Evolutionary conservation across 2,888 invertebrate species (phyloP), one percentile per base, ranked within the genome.

Genomic region (Lasioglossum zephyrum): DNA sequence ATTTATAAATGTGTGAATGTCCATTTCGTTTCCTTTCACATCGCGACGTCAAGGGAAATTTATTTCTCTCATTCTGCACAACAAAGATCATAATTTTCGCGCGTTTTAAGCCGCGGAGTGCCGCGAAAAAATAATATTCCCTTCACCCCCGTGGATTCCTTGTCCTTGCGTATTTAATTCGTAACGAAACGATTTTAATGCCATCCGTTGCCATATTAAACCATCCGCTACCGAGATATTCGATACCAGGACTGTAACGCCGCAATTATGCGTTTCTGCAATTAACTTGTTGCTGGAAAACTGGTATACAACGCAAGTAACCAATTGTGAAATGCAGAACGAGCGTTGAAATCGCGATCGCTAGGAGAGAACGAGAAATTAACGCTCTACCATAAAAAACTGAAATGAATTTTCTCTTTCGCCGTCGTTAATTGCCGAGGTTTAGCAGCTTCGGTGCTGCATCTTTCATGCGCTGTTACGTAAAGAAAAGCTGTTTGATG

Each of bases 61-160:
- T 86, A 88, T 88, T 81, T 69, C 79, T 26, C 79, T 49, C 53
- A 66, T 87, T 87, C 81, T 47, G 81, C 81, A 77, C 82, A 36
- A 36, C 80, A 70, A 73, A 53, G 73, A 18, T 84, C 84, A 47
- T 88, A 84, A 84, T 80, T 86, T 53, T 66, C 74, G 69, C 57
- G 18, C 73, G 75, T 53, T 69, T 86, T 81, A 47, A 47, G 47
- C 73, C 77, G 39, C 72, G 41, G 60, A 5, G 39, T 31, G 31
- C 44, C 47, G 72, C 26, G 57, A 9, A 73, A 75, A 75, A 66
- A 75, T 74, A 77, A 47, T 74, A 31, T 77, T 57, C 41, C 41
- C 44, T 6, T 47, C 39, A 4, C 18, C 70, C 49, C 49, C 49
- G 13, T 72, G 79, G 44, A 75, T 77, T 77, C 39, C 44, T 49